Evolutionary conservation across 2,113 vertebrate species (phyloP).

Genomic region (Rhadina sibilatrix): DNA sequence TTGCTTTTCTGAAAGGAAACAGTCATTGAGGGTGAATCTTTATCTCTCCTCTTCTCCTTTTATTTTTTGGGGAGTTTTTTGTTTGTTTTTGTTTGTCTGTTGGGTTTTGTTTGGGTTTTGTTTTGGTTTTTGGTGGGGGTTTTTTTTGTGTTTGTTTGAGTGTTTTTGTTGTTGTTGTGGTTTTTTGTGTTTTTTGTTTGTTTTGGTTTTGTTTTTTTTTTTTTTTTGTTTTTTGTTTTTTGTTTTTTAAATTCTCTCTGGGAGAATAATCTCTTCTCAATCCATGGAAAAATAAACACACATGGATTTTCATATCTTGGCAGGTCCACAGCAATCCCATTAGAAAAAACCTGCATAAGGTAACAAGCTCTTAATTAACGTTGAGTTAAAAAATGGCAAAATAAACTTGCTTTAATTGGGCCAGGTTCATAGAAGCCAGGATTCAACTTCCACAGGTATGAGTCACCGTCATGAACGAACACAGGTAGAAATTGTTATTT

Average conservation of each 20-base stretch:
- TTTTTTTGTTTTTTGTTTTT: background rate
- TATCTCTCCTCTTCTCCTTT: fast-evolving
- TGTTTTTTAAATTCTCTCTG: background rate
- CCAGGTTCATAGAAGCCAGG: background rate
- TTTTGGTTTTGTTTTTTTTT: too few species aligned
- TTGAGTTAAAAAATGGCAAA: background rate
- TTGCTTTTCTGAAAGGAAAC: background rate
- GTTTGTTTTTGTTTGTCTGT: too few species aligned
- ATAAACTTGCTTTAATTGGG: background rate
- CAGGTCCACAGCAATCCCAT: background rate
- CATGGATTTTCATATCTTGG: background rate
- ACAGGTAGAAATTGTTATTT: background rate
- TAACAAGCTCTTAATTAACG: background rate
- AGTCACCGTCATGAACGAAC: background rate
- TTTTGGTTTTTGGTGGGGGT: too few species aligned
- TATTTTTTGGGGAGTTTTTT: too few species aligned
- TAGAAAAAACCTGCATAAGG: background rate
- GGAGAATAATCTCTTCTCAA: background rate
- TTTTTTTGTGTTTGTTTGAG: too few species aligned
- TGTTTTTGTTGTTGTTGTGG: too few species aligned
- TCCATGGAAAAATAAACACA: background rate
- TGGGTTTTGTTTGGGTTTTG: too few species aligned
- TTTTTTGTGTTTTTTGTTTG: too few species aligned
- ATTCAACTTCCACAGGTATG: background rate
- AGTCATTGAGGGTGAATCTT: background rate